Base-by-base conservation (phyloP, 2,797 vertebrate species). In the Alosa sapidissima region DNA sequence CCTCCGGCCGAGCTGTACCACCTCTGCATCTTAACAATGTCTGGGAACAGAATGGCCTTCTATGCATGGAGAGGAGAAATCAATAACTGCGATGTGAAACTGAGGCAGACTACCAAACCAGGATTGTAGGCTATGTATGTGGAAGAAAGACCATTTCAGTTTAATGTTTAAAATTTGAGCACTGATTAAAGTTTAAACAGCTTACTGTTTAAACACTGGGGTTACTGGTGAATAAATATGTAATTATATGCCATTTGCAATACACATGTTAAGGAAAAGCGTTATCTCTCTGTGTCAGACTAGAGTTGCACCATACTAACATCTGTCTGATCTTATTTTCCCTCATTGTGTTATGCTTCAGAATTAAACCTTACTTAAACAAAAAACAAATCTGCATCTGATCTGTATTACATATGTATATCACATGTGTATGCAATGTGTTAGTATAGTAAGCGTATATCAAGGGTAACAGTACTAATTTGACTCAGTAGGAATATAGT, bases 1-100 rank as follows among this genome's bases (percentile, higher is more conserved):
- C 65, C 51, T 82, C 82, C 49, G 85, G 86, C 86, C 84, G 75
- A 81, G 85, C 82, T 85, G 81, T 87, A 91, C 88, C 52, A 86
- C 87, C 65, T 87, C 88, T 90, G 90, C 88, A 91, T 92, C 87
- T 89, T 89, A 90, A 91, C 89, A 89, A 89, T 91, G 89, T 84
- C 84, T 86, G 83, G 87, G 88, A 89, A 90, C 85, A 85, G 82
- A 89, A 82, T 47, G 84, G 72, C 83, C 82, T 87, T 90, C 90
- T 90, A 84, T 89, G 86, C 87, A 89, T 88, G 78, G 85, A 89
- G 65, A 84, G 68, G 6, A 87, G 82, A 89, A 90, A 91, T 91
- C 88, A 91, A 92, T 91, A 89, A 85, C 85, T 28, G 86, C 84
- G 45, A 86, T 90, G 86, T 85, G 86, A 86, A 90, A 90, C 89